These are phyloP conservation scores for Phlogophora meticulosa DNA, from an alignment of 2,888 invertebrate species.

Conservation along the genomic window DNA sequence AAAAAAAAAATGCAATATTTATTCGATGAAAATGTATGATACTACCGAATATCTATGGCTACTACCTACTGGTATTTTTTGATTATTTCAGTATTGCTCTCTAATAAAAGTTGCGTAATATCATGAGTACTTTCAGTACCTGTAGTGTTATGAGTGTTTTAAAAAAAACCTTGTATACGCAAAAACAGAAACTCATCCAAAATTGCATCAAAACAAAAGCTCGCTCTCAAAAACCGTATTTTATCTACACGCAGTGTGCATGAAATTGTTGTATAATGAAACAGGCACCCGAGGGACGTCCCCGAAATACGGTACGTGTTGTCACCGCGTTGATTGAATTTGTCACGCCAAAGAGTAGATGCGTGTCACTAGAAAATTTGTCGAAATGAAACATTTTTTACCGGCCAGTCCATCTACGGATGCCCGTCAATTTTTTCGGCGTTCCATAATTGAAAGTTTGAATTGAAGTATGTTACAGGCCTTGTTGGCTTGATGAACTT, in stretches of 20 bases:
- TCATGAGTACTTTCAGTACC: too few species aligned
- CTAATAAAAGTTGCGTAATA: too few species aligned
- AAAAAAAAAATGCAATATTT: too few species aligned
- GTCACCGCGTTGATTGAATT: conserved; percentile 72
- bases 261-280: conserved; percentile 69
- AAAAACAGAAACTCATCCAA: conserved; percentile 18
- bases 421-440: conserved; percentile 36
- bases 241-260: conserved; percentile 57
- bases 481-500: conserved; percentile 12
- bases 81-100: too few species aligned
- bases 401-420: conserved; percentile 23
- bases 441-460: conserved; percentile 32
- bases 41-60: too few species aligned
- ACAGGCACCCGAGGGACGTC: conserved; percentile 51
- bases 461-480: conserved; percentile 39
- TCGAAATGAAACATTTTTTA: conserved; percentile 60
- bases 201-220: conserved; percentile 43
- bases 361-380: conserved; percentile 63
- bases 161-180: too few species aligned
- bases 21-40: too few species aligned
- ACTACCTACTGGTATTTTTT: too few species aligned
- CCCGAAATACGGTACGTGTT: conserved; percentile 62
- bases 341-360: conserved; percentile 62
- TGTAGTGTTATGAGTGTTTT: too few species aligned
- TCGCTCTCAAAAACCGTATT: conserved; percentile 48